These are phyloP conservation scores for Episyrphus balteatus DNA, from an alignment of 1,140 invertebrate species.

Conservation along the genomic window DNA sequence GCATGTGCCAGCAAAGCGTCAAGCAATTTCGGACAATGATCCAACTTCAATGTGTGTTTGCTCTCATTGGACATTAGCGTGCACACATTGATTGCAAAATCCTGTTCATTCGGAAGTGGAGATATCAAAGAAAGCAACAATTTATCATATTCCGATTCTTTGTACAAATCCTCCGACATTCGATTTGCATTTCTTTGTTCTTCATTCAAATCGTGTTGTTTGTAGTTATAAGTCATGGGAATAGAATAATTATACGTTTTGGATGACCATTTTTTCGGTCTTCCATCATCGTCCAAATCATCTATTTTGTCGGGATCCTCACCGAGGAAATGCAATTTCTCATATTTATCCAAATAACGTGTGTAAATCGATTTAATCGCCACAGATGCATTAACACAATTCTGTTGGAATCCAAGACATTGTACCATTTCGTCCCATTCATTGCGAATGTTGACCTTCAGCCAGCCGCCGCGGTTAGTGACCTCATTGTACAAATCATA, in stretches of 20 bases:
- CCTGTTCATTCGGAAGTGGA: slow-evolving; percentile 95
- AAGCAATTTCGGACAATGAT: slow-evolving; percentile 71
- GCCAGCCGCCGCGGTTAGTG: slow-evolving; percentile 81
- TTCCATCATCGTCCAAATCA: slow-evolving; percentile 64
- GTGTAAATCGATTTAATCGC: slow-evolving; percentile 82
- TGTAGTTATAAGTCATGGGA: slow-evolving; percentile 69
- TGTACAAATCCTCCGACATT: slow-evolving; percentile 49
- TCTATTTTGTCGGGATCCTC: slow-evolving; percentile 66
- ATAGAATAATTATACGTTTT: slow-evolving; percentile 58
- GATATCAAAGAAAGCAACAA: slow-evolving; percentile 81
- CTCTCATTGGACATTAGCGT: slow-evolving; percentile 90
- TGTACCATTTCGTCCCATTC: slow-evolving; percentile 73
- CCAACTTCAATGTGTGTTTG: slow-evolving; percentile 72
- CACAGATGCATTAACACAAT: slow-evolving; percentile 76
- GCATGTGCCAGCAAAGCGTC: slow-evolving; percentile 85
- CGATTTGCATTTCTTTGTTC: slow-evolving; percentile 29
- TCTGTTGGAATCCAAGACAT: slow-evolving; percentile 62
- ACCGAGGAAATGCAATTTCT: slow-evolving; percentile 44
- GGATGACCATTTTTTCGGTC: slow-evolving; percentile 47
- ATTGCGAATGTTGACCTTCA: slow-evolving; percentile 72
- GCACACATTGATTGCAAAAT: slow-evolving; percentile 95
- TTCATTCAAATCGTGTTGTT: slow-evolving; percentile 71
- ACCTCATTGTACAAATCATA: slow-evolving; percentile 82
- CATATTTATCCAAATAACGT: slow-evolving; percentile 55
- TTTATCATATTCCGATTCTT: slow-evolving; percentile 73